Percentiles rank a stretch among this genome's conserved stretches.
Conservation (phyloP, 2,797 vertebrate genomes). For the Catharus ustulatus region DNA sequence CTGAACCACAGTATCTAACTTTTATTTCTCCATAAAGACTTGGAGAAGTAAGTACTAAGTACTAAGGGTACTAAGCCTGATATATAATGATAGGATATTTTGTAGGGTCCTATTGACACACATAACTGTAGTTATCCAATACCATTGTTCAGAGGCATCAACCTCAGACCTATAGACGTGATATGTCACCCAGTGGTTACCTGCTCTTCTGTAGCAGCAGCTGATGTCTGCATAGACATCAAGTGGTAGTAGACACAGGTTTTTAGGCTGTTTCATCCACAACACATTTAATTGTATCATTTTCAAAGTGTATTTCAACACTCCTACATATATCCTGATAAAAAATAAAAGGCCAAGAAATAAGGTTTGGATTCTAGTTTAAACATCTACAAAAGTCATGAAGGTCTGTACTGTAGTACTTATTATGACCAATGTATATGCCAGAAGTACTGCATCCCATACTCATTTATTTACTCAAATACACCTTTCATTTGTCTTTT, state of each 20-base stretch:
- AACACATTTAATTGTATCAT: not conserved
- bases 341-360: not conserved
- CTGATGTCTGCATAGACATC: not conserved
- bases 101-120: not conserved
- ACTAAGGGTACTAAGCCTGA: not conserved
- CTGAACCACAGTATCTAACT: not conserved
- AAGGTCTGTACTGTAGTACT: not conserved
- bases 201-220: not conserved
- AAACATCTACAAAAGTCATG: not conserved
- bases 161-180: rapidly evolving
- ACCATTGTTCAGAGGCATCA: not conserved
- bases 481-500: not conserved
- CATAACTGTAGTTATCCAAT: not conserved
- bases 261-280: not conserved
- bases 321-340: not conserved
- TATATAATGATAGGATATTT: not conserved
- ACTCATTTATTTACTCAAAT: not conserved
- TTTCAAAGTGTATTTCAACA: not conserved
- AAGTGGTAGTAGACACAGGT: not conserved
- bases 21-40: not conserved
- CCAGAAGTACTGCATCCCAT: not conserved
- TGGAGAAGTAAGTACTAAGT: not conserved
- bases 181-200: not conserved
- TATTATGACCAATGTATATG: not conserved
- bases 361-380: not conserved